Base-by-base conservation (phyloP, 2,888 invertebrate species). In the Drosophila antonietae region DNA sequence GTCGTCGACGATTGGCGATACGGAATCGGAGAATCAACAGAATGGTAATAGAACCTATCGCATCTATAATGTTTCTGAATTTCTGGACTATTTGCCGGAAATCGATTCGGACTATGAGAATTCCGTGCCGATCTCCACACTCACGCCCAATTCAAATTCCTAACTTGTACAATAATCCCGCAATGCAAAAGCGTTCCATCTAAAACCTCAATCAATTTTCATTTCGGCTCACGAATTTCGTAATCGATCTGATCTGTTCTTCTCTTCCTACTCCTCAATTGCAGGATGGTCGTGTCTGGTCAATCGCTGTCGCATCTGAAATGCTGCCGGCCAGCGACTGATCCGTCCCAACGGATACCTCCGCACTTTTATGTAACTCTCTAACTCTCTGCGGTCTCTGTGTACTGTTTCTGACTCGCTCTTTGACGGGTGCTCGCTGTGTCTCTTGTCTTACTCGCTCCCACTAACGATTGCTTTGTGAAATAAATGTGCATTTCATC, bases 401-500 rank as follows among this genome's bases (percentile, higher is more conserved):
- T 6, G 5, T 28, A 28, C 28, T 5, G 28, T 28, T 28, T 28
- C 28, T 15, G 12, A 12, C 35, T 53, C 52, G 1, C 52, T 28
- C 31, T 2, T 4, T 10, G 20, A 31, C 35, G 33, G n/a, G 23
- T 23, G 9, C n/a, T 43, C 35, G 2, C 44, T 44, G 12, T 47
- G 18, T 18, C 31, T 39, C 14, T 35, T 49, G 6, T 46, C 44
- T 39, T 9, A 20, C 2, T 57, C 52, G 14, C 33, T 23, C 14
- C 33, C 41, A 15, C 35, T 28, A 9, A 47, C 28, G 31, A 18
- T 51, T 59, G 39, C 20, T 9, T 57, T 20, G 18, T 60, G 37
- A 55, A 81, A 78, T 83, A 81, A 78, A 83, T 81, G 28, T 78
- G 81, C 79, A 69, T 72, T 80, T 83, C 78, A 81, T 80, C 63